Percentiles rank a stretch among this genome's conserved stretches.
These are phyloP conservation scores for Cepaea nemoralis DNA, from an alignment of 1,140 invertebrate genomes.

Conservation along the genomic window DNA sequence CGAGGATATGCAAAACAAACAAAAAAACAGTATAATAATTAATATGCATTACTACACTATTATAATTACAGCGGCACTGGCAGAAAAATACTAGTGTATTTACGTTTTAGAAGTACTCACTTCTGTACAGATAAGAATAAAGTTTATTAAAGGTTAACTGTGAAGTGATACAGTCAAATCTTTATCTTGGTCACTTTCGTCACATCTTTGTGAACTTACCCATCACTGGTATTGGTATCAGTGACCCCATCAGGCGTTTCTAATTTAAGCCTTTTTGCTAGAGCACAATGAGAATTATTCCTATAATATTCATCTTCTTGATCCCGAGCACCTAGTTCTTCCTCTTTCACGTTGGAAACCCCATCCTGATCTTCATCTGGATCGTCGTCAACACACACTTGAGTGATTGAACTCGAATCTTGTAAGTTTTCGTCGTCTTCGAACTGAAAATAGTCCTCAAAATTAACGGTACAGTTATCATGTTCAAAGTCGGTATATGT, in stretches of 20 bases:
- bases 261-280: not conserved
- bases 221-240: not conserved
- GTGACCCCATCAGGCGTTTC: not conserved
- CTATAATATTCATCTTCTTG: not conserved
- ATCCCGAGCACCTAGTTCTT: not conserved
- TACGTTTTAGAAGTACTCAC: no score
- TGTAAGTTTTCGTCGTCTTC: constrained; percentile 48
- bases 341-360: not conserved
- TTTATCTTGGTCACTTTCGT: no score
- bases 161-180: no score
- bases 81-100: no score
- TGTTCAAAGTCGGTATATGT: constrained; percentile 39
- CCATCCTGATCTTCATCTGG: constrained; percentile 23
- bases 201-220: not conserved
- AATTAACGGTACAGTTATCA: constrained; percentile 35
- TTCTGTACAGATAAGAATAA: no score
- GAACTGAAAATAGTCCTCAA: constrained; percentile 42
- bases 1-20: no score
- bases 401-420: constrained; percentile 52
- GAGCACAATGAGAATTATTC: not conserved
- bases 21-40: no score
- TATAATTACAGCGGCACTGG: no score
- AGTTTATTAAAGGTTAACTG: no score
- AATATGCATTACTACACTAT: no score
- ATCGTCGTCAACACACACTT: constrained; percentile 45